Evolutionary conservation across 37 sponge, comb jelly and placozoan genomes (phyloP).

Genomic region (Oscarella lobularis): DNA sequence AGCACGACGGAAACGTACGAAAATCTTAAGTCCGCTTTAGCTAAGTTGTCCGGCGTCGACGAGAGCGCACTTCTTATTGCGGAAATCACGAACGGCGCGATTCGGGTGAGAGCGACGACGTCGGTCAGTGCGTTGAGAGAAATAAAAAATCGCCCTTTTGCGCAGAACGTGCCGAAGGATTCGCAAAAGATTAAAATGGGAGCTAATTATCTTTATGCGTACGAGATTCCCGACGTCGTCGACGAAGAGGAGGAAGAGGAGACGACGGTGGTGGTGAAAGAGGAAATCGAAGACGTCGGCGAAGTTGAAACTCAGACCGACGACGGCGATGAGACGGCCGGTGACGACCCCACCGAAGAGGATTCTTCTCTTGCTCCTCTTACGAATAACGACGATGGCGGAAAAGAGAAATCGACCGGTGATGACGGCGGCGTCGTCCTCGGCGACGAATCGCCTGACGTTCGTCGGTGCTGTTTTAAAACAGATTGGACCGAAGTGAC

Average conservation of each 20-base stretch:
- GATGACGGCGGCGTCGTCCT: neutral
- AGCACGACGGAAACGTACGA: constrained; percentile 62
- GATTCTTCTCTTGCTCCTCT: too few species aligned
- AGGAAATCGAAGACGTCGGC: neutral
- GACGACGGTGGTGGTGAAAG: neutral
- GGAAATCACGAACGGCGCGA: constrained; percentile 30
- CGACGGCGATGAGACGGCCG: neutral
- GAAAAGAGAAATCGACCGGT: neutral
- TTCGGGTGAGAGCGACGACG: constrained; percentile 61
- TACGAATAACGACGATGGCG: neutral
- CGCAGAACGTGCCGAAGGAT: constrained; percentile 33
- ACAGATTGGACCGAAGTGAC: neutral
- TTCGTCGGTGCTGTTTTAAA: neutral
- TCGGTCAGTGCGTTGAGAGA: too few species aligned
- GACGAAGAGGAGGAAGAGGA: neutral
- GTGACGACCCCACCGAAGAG: too few species aligned
- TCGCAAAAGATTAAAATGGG: constrained; percentile 49
- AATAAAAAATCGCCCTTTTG: too few species aligned
- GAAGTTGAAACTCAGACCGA: neutral
- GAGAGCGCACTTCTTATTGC: constrained; percentile 23
- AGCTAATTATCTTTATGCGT: constrained; percentile 72
- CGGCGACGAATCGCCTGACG: neutral
- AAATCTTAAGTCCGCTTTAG: constrained; percentile 31
- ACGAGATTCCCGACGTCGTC: constrained; percentile 42
- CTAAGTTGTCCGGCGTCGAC: constrained; percentile 23